phyloP scores from a whole-genome alignment of 2,888 invertebrate genomes.

The Oxytorus armatus region DNA sequence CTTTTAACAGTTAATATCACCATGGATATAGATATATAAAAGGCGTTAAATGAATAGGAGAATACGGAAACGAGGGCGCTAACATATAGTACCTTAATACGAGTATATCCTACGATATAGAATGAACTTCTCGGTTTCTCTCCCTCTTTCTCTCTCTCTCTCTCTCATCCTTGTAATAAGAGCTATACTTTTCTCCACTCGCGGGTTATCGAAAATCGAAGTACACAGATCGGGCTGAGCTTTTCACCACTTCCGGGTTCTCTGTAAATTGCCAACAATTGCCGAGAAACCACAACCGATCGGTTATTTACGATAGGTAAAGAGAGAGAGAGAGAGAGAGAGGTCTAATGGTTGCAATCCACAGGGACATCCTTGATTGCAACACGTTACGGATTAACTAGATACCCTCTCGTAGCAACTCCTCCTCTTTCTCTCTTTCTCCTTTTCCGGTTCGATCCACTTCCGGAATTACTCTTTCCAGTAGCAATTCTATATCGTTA shows the following conservation, averaged over 20 bases:
- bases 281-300: constrained; percentile 55
- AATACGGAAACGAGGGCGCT: constrained; percentile 5
- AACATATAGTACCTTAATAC: constrained; percentile 28
- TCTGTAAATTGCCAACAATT: constrained; percentile 59
- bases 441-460: constrained; percentile 37
- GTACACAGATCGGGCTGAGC: constrained; percentile 34
- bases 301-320: constrained; percentile 51
- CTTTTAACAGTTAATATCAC: too few relatives aligned
- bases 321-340: constrained; percentile 10
- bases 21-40: too few relatives aligned
- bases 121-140: neutral
- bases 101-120: constrained; percentile 3
- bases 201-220: constrained; percentile 64
- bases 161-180: too few relatives aligned
- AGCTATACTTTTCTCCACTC: constrained; percentile 37
- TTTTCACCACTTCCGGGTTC: constrained; percentile 56
- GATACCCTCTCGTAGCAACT: constrained; percentile 22
- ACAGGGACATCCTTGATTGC: constrained; percentile 73
- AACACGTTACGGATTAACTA: constrained; percentile 73
- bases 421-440: constrained; percentile 15
- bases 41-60: neutral
- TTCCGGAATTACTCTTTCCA: constrained; percentile 27
- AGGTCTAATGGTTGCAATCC: constrained; percentile 48
- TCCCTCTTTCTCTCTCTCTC: too few relatives aligned
- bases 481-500: constrained; percentile 2